Base-by-base conservation (phyloP, 1,140 invertebrate species). In the Hirudo medicinalis region DNA sequence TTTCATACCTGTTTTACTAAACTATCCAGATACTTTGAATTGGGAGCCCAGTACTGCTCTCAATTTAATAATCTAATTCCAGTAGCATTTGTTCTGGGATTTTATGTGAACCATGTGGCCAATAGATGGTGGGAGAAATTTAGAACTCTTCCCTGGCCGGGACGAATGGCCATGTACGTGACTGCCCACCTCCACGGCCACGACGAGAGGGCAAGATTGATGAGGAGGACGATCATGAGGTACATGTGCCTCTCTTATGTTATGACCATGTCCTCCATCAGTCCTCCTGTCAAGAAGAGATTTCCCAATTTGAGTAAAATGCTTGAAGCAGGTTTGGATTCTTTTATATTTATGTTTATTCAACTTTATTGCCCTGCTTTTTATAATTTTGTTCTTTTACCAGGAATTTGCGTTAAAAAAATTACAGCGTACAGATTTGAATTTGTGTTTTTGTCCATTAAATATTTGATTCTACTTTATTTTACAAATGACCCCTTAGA, bases 251-350 rank as follows among this genome's bases (percentile, higher is more conserved):
- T 93, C 20, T 89, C 90, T 29, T 82, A 92, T 19, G 89, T 91
- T 0, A 86, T 92, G 81, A 79, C 80, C 27, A 76, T 76, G 40
- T 72, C 79, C 0, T 89, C 90, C 80, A 89, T 94, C 68, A 92
- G 91, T 67, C 90, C 91, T 0, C 85, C 89, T 9, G 91, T 93
- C 1, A 93, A 94, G 79, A 93, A 93, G 77, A 87, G 92, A 25
- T 96, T 94, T 81, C 91, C 92, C 0, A 91, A 89, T 0, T 80
- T 91, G 22, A 88, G 93, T 63, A 90, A 92, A 80, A 86, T 94
- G 22, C 88, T 93, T 0, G 90, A 93, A 75, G 87, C 89, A n/a
- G 89, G 89, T 86, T 80, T 77, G 54, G n/a, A 68, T 22, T 36
- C 32, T 36, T 36, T 36, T 36, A 36, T 68, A 4, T 27, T 20